Percentiles rank a stretch among this genome's conserved stretches.
phyloP scores from a whole-genome alignment of 2,113 vertebrate genomes.

The Mixornis gularis region DNA sequence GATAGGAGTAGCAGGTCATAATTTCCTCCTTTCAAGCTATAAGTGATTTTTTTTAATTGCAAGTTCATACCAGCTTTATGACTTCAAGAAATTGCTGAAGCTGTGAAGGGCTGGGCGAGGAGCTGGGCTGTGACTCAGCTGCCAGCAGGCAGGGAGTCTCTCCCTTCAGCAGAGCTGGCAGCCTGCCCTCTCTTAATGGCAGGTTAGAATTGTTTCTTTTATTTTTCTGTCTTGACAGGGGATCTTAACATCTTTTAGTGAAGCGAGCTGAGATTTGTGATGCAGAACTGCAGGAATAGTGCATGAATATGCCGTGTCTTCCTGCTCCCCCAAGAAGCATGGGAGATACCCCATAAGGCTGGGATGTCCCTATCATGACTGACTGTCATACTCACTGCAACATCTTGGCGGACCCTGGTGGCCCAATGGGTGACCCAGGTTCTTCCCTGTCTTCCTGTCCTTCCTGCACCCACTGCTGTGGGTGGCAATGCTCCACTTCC shows the following conservation, averaged over 20 bases:
- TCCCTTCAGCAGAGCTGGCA: neutral
- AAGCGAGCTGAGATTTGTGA: neutral
- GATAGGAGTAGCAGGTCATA: neutral
- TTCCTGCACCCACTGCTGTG: accelerated
- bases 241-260: neutral
- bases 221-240: neutral
- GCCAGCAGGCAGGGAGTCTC: neutral
- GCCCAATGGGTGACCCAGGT: neutral
- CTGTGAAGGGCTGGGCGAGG: neutral
- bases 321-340: neutral
- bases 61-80: neutral
- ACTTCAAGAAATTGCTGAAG: neutral
- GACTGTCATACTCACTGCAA: neutral
- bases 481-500: neutral
- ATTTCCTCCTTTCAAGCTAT: neutral
- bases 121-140: neutral
- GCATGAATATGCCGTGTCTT: neutral
- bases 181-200: neutral
- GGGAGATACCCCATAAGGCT: neutral
- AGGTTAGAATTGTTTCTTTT: neutral
- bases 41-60: neutral
- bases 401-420: neutral
- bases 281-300: neutral
- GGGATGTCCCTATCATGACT: neutral
- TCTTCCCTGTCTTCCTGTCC: neutral